Conservation (phyloP, 2,797 vertebrate genomes). For the Dryobates pubescens region DNA sequence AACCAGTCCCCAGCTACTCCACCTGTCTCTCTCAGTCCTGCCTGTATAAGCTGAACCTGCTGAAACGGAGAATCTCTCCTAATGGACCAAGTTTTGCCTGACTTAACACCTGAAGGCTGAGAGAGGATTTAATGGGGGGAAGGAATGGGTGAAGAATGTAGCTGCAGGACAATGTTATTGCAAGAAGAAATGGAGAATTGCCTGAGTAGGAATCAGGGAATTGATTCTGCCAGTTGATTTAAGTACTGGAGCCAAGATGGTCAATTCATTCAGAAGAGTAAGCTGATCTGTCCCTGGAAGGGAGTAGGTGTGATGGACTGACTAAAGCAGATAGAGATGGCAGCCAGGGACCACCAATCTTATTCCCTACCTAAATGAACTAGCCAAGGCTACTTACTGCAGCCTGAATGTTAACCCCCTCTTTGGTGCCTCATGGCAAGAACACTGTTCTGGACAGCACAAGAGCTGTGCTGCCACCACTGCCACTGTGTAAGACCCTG, state of each 20-base stretch:
- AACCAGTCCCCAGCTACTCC: not conserved
- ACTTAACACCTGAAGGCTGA: not conserved
- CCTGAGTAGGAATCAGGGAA: not conserved
- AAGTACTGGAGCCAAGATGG: not conserved
- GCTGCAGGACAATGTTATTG: not conserved
- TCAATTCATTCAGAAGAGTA: not conserved
- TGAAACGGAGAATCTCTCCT: not conserved
- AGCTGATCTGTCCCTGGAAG: not conserved
- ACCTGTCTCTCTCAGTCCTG: not conserved
- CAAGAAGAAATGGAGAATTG: not conserved
- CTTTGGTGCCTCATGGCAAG: not conserved
- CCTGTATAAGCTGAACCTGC: not conserved
- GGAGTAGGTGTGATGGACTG: not conserved
- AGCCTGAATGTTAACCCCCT: rapidly evolving
- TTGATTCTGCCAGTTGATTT: not conserved
- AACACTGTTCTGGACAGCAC: not conserved
- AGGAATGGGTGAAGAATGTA: not conserved
- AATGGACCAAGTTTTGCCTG: not conserved
- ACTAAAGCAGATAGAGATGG: not conserved
- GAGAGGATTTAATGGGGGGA: not conserved
- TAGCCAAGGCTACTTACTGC: not conserved
- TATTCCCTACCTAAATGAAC: not conserved
- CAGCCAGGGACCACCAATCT: not conserved
- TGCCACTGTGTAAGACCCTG: not conserved
- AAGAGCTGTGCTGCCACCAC: not conserved